Percentiles rank a stretch among this genome's conserved stretches.
phyloP scores from a whole-genome alignment of 2,797 vertebrate species.

The Cyclura pinguis region DNA sequence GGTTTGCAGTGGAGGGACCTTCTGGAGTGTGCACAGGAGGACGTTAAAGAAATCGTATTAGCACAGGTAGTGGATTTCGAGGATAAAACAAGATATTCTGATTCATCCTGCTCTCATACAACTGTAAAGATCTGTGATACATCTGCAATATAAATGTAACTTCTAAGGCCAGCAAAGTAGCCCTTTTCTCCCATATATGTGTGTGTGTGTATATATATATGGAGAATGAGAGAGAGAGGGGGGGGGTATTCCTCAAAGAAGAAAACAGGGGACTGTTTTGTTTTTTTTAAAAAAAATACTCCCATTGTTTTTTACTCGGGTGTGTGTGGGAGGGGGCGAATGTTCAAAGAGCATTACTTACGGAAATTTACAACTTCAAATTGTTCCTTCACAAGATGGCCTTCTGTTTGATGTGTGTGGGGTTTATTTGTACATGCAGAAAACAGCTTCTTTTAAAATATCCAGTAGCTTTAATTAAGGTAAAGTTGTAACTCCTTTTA shows the following conservation, averaged over 20 bases:
- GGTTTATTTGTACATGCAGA: neutral
- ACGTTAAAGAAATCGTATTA: neutral
- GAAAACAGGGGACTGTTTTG: slow-evolving; percentile 14
- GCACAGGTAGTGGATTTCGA: neutral
- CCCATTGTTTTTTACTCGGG: slow-evolving; percentile 34
- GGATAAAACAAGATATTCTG: neutral
- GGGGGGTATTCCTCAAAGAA: neutral
- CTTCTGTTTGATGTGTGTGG: neutral
- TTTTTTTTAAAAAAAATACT: slow-evolving; percentile 31
- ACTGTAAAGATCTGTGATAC: neutral
- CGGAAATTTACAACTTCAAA: neutral
- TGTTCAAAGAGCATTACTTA: slow-evolving; percentile 6
- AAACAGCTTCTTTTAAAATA: slow-evolving; percentile 1
- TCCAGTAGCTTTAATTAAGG: neutral
- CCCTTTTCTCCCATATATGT: neutral
- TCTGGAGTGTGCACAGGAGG: neutral
- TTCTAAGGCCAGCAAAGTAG: neutral
- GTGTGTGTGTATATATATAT: neutral
- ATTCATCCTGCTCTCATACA: neutral
- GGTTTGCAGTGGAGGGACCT: neutral
- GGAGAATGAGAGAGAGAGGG: too few relatives aligned
- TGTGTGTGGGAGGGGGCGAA: neutral
- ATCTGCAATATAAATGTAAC: neutral
- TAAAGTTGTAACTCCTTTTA: neutral
- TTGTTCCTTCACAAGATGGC: neutral